Evolutionary conservation across 2,113 vertebrate species (phyloP).

Genomic region (Chamaetylas fuelleborni): DNA sequence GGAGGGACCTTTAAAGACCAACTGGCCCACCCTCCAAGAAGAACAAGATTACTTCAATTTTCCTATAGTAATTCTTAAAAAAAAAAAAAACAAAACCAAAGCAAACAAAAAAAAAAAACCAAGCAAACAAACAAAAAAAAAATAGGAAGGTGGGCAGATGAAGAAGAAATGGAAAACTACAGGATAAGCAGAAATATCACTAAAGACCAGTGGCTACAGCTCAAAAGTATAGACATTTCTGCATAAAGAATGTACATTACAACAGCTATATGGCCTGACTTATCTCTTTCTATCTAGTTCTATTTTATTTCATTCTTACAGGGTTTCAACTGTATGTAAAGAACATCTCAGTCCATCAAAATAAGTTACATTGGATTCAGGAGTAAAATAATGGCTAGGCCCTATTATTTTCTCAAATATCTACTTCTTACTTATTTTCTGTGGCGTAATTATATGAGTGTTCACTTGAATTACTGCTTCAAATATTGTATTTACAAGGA

Average conservation of each 20-base stretch:
- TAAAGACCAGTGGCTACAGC: neutral
- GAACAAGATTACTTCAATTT: neutral
- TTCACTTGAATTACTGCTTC: neutral
- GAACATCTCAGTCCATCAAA: neutral
- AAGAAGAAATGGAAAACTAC: neutral
- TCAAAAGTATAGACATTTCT: neutral
- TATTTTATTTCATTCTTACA: neutral
- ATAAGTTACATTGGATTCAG: neutral
- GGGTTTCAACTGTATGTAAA: neutral
- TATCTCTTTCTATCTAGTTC: neutral
- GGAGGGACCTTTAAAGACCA: neutral
- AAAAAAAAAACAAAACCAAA: neutral
- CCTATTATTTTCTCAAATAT: neutral
- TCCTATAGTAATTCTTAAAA: neutral
- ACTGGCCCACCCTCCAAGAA: neutral
- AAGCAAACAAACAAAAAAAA: too few relatives aligned
- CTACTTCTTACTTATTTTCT: neutral
- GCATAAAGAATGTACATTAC: neutral
- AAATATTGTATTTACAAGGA: neutral
- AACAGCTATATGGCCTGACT: neutral
- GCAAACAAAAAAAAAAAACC: too few relatives aligned
- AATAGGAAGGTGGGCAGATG: neutral
- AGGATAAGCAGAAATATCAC: neutral
- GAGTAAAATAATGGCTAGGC: neutral
- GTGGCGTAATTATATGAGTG: neutral